Evolutionary conservation across 2,888 invertebrate genomes (phyloP).

Genomic region (Nemotelus pantherinus): DNA sequence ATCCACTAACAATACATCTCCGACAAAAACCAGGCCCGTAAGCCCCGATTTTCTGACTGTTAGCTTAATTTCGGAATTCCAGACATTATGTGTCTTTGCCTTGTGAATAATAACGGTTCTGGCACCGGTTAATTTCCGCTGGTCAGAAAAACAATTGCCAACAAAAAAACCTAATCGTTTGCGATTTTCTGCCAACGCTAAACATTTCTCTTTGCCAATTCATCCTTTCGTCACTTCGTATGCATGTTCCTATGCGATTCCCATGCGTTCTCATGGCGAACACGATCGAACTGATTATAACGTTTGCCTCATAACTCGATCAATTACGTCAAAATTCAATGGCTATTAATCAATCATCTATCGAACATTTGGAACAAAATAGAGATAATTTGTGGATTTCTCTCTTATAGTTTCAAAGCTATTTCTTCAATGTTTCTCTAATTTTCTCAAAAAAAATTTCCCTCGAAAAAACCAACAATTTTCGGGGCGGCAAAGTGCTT

Average conservation of each 20-base stretch:
- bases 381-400: constrained; percentile 33
- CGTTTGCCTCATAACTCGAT: constrained; percentile 27
- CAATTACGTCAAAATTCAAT: constrained; percentile 41
- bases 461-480: constrained; percentile 28
- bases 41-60: too few species aligned
- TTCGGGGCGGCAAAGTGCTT: constrained; percentile 22
- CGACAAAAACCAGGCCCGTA: too few species aligned
- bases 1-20: too few species aligned
- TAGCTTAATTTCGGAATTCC: too few species aligned
- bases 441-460: constrained; percentile 1
- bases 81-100: too few species aligned
- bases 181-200: background rate
- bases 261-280: background rate
- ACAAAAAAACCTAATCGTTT: background rate
- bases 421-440: background rate
- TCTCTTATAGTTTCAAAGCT: constrained; percentile 10
- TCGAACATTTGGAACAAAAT: constrained; percentile 31
- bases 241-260: background rate
- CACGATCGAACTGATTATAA: constrained; percentile 32
- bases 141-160: background rate
- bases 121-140: too few species aligned
- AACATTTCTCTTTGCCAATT: background rate
- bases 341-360: constrained; percentile 40
- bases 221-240: constrained; percentile 21
- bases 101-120: too few species aligned